Conservation (phyloP, 2,888 invertebrate species). For the Drosophila sordidula region DNA sequence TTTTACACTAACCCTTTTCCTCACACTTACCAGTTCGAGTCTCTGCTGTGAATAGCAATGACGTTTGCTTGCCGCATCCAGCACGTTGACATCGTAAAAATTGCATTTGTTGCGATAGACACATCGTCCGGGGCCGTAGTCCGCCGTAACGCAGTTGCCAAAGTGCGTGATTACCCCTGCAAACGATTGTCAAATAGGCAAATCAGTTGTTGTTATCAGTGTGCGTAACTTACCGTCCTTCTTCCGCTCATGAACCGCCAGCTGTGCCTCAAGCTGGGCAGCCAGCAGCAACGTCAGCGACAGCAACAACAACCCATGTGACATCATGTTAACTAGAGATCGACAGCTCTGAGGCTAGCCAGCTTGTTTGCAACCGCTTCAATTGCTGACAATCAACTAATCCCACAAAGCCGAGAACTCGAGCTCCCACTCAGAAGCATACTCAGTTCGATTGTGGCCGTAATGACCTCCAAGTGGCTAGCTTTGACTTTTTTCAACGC, state of each 20-base stretch:
- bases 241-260: rapidly evolving
- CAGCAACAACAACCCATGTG: neutral
- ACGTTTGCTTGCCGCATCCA: conserved; percentile 18
- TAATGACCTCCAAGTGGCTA: conserved; percentile 18
- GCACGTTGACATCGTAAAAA: conserved; percentile 32
- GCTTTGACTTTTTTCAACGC: neutral
- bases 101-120: conserved; percentile 32
- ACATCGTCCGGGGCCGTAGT: conserved; percentile 54
- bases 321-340: neutral
- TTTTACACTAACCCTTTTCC: too few species aligned
- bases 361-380: conserved; percentile 21
- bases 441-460: conserved; percentile 9
- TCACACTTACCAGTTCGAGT: conserved; percentile 49
- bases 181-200: neutral
- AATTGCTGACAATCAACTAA: conserved; percentile 46
- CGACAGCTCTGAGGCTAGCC: neutral
- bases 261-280: conserved; percentile 11
- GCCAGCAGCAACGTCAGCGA: conserved; percentile 15
- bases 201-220: neutral
- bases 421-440: neutral
- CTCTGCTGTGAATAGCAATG: conserved; percentile 52
- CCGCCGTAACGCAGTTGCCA: conserved; percentile 48
- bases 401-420: conserved; percentile 15
- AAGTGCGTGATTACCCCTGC: conserved; percentile 41
- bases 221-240: neutral